phyloP scores from a whole-genome alignment of 2,797 vertebrate genomes.

The Euphonia xanthogaster region DNA sequence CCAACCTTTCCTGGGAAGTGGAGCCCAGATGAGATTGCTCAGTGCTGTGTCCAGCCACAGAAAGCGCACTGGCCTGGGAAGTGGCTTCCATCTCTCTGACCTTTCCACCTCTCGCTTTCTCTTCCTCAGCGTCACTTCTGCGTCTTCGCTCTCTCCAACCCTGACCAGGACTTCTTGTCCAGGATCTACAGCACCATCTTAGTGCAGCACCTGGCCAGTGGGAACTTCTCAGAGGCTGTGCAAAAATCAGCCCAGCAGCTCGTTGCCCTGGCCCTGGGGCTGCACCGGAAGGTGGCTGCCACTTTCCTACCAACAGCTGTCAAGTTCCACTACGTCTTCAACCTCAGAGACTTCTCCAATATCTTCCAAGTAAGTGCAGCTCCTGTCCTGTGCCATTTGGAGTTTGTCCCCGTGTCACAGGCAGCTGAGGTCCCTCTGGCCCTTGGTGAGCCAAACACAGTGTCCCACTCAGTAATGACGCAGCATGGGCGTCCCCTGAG shows the following conservation, averaged over 20 bases:
- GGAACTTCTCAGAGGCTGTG: conserved; percentile 76
- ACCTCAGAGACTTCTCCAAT: conserved; percentile 92
- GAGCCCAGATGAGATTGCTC: background rate
- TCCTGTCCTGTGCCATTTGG: background rate
- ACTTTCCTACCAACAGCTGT: conserved; percentile 90
- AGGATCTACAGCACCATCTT: conserved; percentile 93
- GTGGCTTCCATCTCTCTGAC: background rate
- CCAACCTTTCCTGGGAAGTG: background rate
- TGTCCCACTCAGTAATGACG: background rate
- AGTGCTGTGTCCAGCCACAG: background rate
- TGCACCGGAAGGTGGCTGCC: conserved; percentile 84
- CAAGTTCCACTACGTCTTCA: conserved; percentile 98
- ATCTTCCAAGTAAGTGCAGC: conserved; percentile 88
- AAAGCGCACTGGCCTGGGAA: background rate
- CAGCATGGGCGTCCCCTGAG: background rate
- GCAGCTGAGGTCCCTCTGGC: background rate
- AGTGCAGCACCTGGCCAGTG: conserved; percentile 80
- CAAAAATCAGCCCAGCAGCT: conserved; percentile 81
- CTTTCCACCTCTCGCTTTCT: background rate
- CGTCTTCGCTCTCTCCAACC: conserved; percentile 88
- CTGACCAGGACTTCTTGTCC: conserved; percentile 84
- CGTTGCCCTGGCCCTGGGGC: conserved; percentile 81
- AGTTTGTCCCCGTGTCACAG: rapidly evolving
- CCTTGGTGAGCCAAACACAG: background rate
- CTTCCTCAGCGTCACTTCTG: conserved; percentile 89